A percentile compares a stretch with the other conserved stretches of the same genome.
phyloP scores from a whole-genome alignment of 2,797 vertebrate genomes.

The Parotocinclus haroldoi region DNA sequence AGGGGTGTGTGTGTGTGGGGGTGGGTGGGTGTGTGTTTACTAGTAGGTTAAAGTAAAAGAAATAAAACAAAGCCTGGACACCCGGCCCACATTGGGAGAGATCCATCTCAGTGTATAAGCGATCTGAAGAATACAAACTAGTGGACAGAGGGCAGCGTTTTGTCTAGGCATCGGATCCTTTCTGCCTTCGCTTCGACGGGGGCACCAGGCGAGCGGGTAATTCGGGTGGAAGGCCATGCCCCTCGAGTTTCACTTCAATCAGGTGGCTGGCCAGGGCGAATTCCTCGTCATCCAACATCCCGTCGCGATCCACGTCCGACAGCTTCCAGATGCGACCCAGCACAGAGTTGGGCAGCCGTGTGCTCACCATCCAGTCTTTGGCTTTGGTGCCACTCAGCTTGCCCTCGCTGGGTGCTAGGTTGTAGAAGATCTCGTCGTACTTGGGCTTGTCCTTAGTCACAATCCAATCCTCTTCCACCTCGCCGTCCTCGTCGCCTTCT shows the following conservation, averaged over 20 bases:
- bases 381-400: conserved; percentile 90
- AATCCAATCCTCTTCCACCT: conserved; percentile 80
- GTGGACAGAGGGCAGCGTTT: conserved; percentile 25
- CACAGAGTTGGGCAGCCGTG: conserved; percentile 88
- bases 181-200: conserved; percentile 87
- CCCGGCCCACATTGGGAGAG: no score
- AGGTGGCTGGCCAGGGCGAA: conserved; percentile 91
- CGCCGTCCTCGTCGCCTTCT: conserved; percentile 60
- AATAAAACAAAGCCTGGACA: no score
- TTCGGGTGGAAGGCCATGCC: conserved; percentile 85
- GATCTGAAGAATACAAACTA: neutral
- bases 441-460: conserved; percentile 95
- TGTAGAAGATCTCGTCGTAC: conserved; percentile 95
- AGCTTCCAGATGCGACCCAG: conserved; percentile 93
- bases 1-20: no score
- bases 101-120: neutral
- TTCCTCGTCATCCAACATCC: conserved; percentile 92
- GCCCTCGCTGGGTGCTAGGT: conserved; percentile 83
- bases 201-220: conserved; percentile 84
- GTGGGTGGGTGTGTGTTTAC: no score
- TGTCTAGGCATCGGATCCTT: conserved; percentile 84
- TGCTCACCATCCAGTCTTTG: conserved; percentile 91
- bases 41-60: no score
- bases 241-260: conserved; percentile 90
- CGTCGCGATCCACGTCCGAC: conserved; percentile 88